Evolutionary conservation across 2,113 vertebrate species (phyloP).

Genomic region (Serinus canaria): DNA sequence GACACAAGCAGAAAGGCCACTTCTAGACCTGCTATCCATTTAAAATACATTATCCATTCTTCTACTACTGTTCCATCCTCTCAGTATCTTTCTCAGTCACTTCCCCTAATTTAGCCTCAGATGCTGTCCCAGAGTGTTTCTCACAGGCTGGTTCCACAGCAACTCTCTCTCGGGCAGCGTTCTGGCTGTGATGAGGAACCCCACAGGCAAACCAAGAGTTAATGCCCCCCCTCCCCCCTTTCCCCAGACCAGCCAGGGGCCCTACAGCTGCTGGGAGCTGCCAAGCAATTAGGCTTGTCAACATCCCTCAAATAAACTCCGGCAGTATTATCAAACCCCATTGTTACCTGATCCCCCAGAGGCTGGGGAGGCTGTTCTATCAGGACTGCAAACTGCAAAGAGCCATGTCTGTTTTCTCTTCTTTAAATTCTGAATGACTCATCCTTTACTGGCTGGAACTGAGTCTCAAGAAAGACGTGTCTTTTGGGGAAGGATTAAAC

Average conservation of each 20-base stretch:
- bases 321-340: conserved; percentile 66
- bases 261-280: conserved; percentile 61
- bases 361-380: conserved; percentile 43
- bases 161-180: background rate
- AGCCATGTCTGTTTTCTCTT: conserved; percentile 32
- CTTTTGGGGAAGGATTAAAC: conserved; percentile 29
- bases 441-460: conserved; percentile 4
- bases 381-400: conserved; percentile 49
- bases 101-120: background rate
- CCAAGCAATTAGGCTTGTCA: conserved; percentile 71
- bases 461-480: conserved; percentile 13
- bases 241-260: conserved; percentile 44
- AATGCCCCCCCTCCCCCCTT: background rate
- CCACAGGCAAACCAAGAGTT: conserved; percentile 56
- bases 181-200: background rate
- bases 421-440: conserved; percentile 4
- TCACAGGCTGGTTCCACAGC: background rate
- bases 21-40: background rate
- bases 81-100: background rate
- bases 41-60: background rate
- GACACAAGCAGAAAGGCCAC: background rate
- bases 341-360: conserved; percentile 66
- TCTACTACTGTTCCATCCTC: background rate
- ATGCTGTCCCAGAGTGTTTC: background rate
- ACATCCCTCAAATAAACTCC: conserved; percentile 68